Base-by-base conservation (phyloP, 1,140 invertebrate genomes). In the Metopolophium dirhodum region DNA sequence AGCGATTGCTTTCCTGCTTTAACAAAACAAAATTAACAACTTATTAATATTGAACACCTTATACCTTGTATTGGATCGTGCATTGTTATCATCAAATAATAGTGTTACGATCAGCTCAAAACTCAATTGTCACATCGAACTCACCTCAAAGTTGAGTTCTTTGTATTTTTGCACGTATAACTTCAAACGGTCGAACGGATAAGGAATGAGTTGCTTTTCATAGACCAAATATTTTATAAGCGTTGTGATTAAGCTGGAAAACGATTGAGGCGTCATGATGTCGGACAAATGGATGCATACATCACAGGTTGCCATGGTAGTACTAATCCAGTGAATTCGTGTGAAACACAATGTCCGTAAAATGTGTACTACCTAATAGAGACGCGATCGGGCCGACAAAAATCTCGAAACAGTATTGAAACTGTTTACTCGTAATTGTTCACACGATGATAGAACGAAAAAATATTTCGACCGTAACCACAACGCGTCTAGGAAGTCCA, bases 171-270 rank as follows among this genome's bases (percentile, higher is more conserved):
- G 20, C 2, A 94, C n/a, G 14, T 94, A 94, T 87, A 92, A 89
- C 37, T 94, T 93, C 85, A 94, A 37, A 57, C 90, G 90, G 14
- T 94, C 94, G 26, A 93, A 94, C 8, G 93, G 90, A 90, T 94
- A 94, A 11, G 94, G 94, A 30, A 94, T 94, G 0, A 94, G 61
- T 51, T 94, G 93, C 51, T 94, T 94, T 82, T 94, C 93, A n/a
- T 91, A 93, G 26, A 94, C 77, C n/a, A 94, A 87, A 83, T 94
- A 94, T 47, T 94, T 94, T 26, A 94, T 94, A 14, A 94, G 68
- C 18, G 93, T 93, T 41, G 86, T 90, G 8, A 94, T 51, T 23
- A 94, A 51, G 6, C 45, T 77, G n/a, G 86, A 92, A 90, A 93
- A 94, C 68, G 94, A 93, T 35, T n/a, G 83, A 7, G 93, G 94